Evolutionary conservation across 2,113 vertebrate species (phyloP), one percentile per base, ranked within the genome.

Genomic region (Silurus glanis): DNA sequence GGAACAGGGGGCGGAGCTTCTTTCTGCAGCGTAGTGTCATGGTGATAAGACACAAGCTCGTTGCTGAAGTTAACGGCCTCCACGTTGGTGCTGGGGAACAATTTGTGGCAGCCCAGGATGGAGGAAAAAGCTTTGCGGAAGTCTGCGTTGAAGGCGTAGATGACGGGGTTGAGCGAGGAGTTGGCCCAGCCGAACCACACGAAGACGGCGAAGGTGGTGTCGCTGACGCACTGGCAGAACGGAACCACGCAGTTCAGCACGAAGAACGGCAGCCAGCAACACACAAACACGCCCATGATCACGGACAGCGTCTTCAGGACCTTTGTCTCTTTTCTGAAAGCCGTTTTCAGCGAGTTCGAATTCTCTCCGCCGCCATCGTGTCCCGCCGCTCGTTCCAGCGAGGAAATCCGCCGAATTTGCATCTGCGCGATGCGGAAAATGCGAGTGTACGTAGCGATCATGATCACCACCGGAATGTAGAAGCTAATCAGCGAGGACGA

Each of bases 261-360:
- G 87, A 96, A 96, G 83, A 96, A 96, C 0, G 95, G 95, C 51
- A 95, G 91, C 94, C 94, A 95, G 91, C 94, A 96, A 81, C 92
- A 95, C 21, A 95, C 94, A 2, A 96, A 95, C 47, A 95, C 95
- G 47, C 95, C 94, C 93, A 94, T 91, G n/a, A 95, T 95, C 83
- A 96, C 88, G 3, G 95, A 94, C 9, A 95, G 92, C 0, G 95
- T 95, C 88, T 95, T 95, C 28, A 95, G 89, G 8, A 95, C 95
- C 90, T 96, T 96, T 90, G 96, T 96, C 80, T 97, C 96, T 87
- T 96, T 96, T 91, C 90, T 95, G 62, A 96, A 94, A 0, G 95
- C 95, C 0, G 88, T 95, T 89, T 93, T 96, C 47, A 94, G 75
- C 0, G 94, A 92, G 74, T 90, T 81, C 5, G 78, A 80, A 49